phyloP scores from a whole-genome alignment of 2,113 vertebrate genomes.

The Synchiropus splendidus region DNA sequence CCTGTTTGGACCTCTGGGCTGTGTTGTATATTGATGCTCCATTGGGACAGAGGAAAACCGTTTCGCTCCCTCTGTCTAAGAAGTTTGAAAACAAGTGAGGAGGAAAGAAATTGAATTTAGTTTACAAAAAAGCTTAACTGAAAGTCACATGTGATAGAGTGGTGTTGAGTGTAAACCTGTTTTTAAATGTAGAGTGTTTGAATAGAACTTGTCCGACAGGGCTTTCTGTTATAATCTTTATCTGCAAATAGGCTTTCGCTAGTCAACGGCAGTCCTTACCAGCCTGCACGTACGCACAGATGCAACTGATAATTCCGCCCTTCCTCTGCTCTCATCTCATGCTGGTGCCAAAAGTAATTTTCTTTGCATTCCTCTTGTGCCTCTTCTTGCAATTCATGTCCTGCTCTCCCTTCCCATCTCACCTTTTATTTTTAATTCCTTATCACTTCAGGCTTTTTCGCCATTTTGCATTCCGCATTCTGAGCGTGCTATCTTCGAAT shows the following conservation, averaged over 20 bases:
- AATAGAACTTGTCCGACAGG: too few relatives aligned
- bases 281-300: background rate
- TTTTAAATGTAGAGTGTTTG: too few relatives aligned
- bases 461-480: constrained; percentile 14
- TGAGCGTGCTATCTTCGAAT: constrained; percentile 12
- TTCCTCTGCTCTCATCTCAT: constrained; percentile 32
- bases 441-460: constrained; percentile 22
- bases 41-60: constrained; percentile 6
- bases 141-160: too few relatives aligned
- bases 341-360: constrained; percentile 45
- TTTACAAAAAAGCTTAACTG: background rate
- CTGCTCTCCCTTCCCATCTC: constrained; percentile 18
- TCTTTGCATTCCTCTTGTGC: constrained; percentile 32
- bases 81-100: constrained; percentile 18
- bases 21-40: constrained; percentile 44
- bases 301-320: constrained; percentile 22
- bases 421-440: constrained; percentile 20
- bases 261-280: too few relatives aligned
- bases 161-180: too few relatives aligned
- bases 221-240: too few relatives aligned
- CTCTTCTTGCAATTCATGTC: constrained; percentile 17
- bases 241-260: too few relatives aligned
- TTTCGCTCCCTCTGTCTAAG: constrained; percentile 14
- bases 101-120: constrained; percentile 13
- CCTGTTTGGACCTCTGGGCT: constrained; percentile 48